Base-by-base conservation (phyloP, 2,113 vertebrate species). In the Anas platyrhynchos region DNA sequence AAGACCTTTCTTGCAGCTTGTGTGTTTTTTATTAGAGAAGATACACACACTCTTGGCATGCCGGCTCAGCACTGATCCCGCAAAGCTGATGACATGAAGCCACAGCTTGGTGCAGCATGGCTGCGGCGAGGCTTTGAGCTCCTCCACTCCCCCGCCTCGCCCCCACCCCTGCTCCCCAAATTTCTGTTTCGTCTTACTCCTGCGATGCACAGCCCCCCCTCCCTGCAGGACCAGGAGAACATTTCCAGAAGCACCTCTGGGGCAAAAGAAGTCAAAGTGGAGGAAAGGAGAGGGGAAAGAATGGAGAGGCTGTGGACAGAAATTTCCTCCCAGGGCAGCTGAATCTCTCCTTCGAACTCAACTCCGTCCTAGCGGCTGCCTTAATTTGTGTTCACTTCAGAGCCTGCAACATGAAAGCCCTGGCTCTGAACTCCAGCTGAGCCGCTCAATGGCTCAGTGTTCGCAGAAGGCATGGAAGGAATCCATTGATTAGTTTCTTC, bases 401-500 rank as follows among this genome's bases (percentile, higher is more conserved):
- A 96, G 91, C 88, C 83, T 86, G 88, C 75, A 44, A 94, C 88
- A 97, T 93, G 93, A 96, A 96, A 96, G 95, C 61, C 56, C 83
- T 80, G 83, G 89, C 95, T 95, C 95, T 76, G 95, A 95, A 66
- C 92, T 94, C 91, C 94, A 94, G 93, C 88, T 95, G 95, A 97
- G 96, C 91, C 0, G 31, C 88, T 96, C 91, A 95, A 95, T 92
- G 89, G 96, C 96, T 94, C 88, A 93, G 96, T 97, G 96, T 96
- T 97, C 82, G 1, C 84, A 92, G 86, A 94, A 94, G 95, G 91
- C 91, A 91, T 79, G 93, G 93, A 96, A 96, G 86, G 86, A 95
- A 94, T 92, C 96, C 96, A 93, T 88, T 96, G 97, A 95, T 96
- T 91, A 93, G 92, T 94, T 95, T 96, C 94, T 94, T 95, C 94